Conservation (phyloP, 2,797 vertebrate species). For the Urophycis tenuis region DNA sequence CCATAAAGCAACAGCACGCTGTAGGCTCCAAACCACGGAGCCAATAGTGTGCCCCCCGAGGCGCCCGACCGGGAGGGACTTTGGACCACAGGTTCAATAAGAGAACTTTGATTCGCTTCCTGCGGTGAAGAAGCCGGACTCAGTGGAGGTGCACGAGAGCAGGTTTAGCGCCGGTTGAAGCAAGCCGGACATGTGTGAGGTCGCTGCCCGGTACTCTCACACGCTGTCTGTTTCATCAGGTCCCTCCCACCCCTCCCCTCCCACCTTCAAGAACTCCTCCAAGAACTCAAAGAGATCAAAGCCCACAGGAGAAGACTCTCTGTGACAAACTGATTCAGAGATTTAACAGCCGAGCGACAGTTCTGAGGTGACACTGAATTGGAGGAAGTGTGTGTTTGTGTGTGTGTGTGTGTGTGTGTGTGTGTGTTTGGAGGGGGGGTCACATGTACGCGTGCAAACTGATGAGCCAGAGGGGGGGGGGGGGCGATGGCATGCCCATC, state of each 20-base stretch:
- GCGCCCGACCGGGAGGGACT: no score
- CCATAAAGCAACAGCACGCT: neutral
- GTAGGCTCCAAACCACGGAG: neutral
- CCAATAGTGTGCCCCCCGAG: neutral
- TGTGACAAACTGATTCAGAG: neutral
- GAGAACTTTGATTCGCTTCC: neutral
- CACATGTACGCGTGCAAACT: no score
- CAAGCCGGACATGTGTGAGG: neutral
- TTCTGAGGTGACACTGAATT: neutral
- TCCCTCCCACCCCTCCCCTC: no score
- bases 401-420: no score
- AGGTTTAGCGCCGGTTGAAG: neutral
- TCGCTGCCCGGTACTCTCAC: neutral
- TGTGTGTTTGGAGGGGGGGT: no score
- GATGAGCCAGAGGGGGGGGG: no score
- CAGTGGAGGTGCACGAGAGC: neutral
- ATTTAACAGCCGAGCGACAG: neutral
- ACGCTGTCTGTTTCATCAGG: neutral
- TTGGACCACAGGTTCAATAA: neutral
- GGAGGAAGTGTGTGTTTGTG: neutral
- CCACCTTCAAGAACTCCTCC: neutral
- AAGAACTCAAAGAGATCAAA: no score
- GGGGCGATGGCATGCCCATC: constrained; percentile 17
- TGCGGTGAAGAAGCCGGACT: neutral
- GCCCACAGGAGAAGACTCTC: neutral